A percentile compares a stretch with the other conserved stretches of the same genome.
phyloP scores from a whole-genome alignment of 2,113 vertebrate species.

The Delphinapterus leucas region DNA sequence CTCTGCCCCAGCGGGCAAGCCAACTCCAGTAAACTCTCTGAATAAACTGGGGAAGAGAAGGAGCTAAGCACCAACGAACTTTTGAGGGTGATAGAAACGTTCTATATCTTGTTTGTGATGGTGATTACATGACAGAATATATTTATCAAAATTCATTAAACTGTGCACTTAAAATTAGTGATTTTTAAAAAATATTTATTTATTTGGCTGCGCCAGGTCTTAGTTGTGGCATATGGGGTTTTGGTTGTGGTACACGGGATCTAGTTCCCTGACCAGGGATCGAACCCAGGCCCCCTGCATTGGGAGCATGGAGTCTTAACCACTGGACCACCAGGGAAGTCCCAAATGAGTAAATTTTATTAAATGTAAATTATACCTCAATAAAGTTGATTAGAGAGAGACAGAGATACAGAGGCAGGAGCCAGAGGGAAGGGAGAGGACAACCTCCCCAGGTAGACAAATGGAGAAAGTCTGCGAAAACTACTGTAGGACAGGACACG shows the following conservation, averaged over 20 bases:
- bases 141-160: slow-evolving; percentile 22
- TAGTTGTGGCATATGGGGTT: too few species aligned
- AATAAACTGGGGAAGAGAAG: neutral
- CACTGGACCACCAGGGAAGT: too few species aligned
- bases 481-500: neutral
- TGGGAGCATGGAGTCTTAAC: too few species aligned
- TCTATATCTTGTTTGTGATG: neutral
- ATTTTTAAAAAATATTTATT: neutral
- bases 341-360: neutral
- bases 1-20: neutral
- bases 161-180: neutral
- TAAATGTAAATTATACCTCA: slow-evolving; percentile 8
- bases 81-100: neutral
- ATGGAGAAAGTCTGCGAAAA: neutral
- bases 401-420: neutral
- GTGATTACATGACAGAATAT: neutral
- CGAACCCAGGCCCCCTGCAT: too few species aligned
- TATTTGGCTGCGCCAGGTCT: too few species aligned
- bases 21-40: neutral
- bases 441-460: neutral
- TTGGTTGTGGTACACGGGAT: too few species aligned
- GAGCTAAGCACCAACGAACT: neutral
- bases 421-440: neutral
- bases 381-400: neutral
- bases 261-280: too few species aligned